Conservation (phyloP, 2,888 invertebrate species). For the Matsumyia berberina region DNA sequence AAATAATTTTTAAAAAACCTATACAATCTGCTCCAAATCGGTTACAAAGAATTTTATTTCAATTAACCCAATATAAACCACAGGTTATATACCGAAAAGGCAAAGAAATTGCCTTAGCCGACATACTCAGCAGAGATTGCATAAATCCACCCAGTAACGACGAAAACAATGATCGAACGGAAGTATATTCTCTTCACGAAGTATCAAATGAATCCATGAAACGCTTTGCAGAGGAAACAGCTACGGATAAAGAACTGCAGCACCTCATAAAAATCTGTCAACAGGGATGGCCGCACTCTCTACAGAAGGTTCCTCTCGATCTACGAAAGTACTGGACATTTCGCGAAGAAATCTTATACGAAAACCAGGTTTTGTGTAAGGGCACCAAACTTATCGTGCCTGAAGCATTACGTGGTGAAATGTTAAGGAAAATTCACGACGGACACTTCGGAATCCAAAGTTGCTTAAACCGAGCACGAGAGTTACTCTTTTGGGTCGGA, state of each 20-base stretch:
- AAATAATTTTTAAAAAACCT: slow-evolving; percentile 22
- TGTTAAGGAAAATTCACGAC: slow-evolving; percentile 6
- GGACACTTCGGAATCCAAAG: slow-evolving; percentile 30
- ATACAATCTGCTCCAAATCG: slow-evolving; percentile 13
- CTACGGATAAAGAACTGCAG: no score
- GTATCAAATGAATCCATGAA: no score
- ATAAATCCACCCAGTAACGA: no score
- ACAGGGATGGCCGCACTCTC: not conserved
- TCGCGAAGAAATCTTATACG: not conserved
- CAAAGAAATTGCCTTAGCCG: no score
- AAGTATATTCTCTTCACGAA: no score
- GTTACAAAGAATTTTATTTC: slow-evolving; percentile 13
- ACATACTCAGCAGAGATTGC: no score
- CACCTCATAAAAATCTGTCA: no score
- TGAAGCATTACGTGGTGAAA: not conserved
- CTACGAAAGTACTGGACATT: not conserved
- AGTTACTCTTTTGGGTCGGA: slow-evolving; percentile 27
- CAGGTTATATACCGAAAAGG: no score
- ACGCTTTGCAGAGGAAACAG: no score
- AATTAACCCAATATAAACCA: slow-evolving; percentile 10
- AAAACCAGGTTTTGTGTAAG: slow-evolving; percentile 17
- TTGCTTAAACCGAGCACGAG: slow-evolving; percentile 14
- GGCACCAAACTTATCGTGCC: slow-evolving; percentile 26
- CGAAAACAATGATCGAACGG: no score
- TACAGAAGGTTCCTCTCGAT: not conserved